Evolutionary conservation across 2,888 invertebrate genomes (phyloP), one percentile per base, ranked within the genome.

Genomic region (Ornithoptera priamus): DNA sequence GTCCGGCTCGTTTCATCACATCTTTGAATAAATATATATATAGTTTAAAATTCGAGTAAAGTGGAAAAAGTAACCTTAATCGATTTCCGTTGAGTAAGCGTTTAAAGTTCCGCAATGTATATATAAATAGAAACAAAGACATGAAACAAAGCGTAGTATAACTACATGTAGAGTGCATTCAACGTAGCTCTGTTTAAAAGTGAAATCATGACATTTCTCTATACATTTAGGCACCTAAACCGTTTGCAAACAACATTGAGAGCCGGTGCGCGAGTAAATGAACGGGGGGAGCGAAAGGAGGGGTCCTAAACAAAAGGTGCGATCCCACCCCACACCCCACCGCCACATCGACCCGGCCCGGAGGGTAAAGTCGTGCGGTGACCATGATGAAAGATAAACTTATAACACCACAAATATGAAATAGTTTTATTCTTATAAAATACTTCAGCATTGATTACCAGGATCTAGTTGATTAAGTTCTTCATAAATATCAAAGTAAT

Each of bases 291-390:
- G 50, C 2, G 50, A 18, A 67, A 70, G 76, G 70, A 76, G 85
- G 87, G 85, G 86, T 83, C 84, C 92, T 92, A 92, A 92, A 92
- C 92, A 92, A 92, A 92, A 92, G 92, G 91, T 91, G 90, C 89
- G 85, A 89, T 81, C 84, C 87, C 76, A 82, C 84, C 79, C 75
- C 81, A 80, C 80, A 76, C 80, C 78, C 79, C 73, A 62, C 71
- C 71, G 80, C 81, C 81, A 79, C 85, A 85, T 85, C 88, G 87
- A 87, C 88, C 89, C 87, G 78, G 76, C 78, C 76, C 75, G 76
- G 74, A 77, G 82, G 88, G 87, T 80, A 85, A 83, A 30, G 74
- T 67, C 69, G 71, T 78, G 70, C 53, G 75, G 77, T 73, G 75
- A 76, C 82, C 77, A 81, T 64, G 69, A 3, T 22, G n/a, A 42